phyloP scores from a whole-genome alignment of 2,113 vertebrate genomes.

The Protobothrops mucrosquamatus region DNA sequence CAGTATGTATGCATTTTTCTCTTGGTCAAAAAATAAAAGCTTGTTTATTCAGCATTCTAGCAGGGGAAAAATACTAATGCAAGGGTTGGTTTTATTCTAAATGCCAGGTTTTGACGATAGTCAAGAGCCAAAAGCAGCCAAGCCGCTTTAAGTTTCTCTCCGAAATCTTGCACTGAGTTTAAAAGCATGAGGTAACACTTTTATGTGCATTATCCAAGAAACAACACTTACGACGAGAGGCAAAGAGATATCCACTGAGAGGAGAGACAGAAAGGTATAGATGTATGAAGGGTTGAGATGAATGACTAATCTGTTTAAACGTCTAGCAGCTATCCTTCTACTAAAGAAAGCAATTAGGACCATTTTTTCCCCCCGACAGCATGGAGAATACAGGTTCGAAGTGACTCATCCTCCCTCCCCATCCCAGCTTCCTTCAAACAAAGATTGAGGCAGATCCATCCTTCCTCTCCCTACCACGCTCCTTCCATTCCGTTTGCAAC shows the following conservation, averaged over 20 bases:
- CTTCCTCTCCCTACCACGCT: not conserved
- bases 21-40: not conserved
- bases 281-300: not conserved
- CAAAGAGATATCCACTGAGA: not conserved
- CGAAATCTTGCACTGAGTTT: not conserved
- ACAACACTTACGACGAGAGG: not conserved
- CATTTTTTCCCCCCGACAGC: not conserved
- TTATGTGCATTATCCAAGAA: not conserved
- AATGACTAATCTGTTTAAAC: slow-evolving; percentile 22
- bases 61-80: not conserved
- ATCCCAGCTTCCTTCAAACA: not conserved
- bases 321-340: not conserved
- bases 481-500: not conserved
- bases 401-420: not conserved
- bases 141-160: not conserved
- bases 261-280: not conserved
- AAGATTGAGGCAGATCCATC: not conserved
- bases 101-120: not conserved
- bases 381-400: slow-evolving; percentile 4
- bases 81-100: not conserved
- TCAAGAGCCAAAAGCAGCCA: not conserved
- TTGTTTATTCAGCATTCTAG: not conserved
- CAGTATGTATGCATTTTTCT: not conserved
- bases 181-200: not conserved
- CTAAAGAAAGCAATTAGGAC: not conserved